These are phyloP conservation scores for Acronicta leporina DNA, from an alignment of 2,888 invertebrate species.

Conservation along the genomic window DNA sequence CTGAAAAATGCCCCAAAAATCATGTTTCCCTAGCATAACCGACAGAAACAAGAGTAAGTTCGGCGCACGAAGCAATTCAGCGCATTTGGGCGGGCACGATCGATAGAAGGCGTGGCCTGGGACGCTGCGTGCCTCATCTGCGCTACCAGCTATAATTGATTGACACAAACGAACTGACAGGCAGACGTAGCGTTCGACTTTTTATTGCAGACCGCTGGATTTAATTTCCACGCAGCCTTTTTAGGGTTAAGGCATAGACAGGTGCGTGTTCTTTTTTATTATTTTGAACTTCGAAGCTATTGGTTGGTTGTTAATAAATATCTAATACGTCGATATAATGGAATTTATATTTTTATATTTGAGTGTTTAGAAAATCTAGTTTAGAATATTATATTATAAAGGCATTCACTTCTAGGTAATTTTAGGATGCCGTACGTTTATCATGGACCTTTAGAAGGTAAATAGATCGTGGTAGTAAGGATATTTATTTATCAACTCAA, in stretches of 20 bases:
- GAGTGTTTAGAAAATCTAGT: too few species aligned
- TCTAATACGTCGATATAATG: too few species aligned
- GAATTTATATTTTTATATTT: too few species aligned
- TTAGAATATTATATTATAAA: too few species aligned
- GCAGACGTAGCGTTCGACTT: conserved; percentile 71
- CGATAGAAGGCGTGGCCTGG: conserved; percentile 78
- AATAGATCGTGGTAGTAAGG: too few species aligned
- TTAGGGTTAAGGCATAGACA: conserved; percentile 42
- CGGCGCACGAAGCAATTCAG: conserved; percentile 64
- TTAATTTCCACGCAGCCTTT: conserved; percentile 59
- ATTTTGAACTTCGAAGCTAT: not conserved
- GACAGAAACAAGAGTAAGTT: conserved; percentile 45
- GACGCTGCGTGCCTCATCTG: conserved; percentile 81
- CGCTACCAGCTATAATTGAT: conserved; percentile 82
- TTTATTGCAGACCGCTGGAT: conserved; percentile 78
- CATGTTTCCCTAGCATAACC: conserved; percentile 39
- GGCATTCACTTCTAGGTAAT: too few species aligned
- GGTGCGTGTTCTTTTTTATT: conserved; percentile 14
- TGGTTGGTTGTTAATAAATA: conserved; percentile 1
- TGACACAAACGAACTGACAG: conserved; percentile 85
- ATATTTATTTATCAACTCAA: too few species aligned
- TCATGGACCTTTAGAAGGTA: too few species aligned
- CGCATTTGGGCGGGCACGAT: conserved; percentile 83
- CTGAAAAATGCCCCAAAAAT: conserved; percentile 35
- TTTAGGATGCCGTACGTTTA: too few species aligned